Conservation (phyloP, 2,113 vertebrate species). For the Trematocara stigmaticum region DNA sequence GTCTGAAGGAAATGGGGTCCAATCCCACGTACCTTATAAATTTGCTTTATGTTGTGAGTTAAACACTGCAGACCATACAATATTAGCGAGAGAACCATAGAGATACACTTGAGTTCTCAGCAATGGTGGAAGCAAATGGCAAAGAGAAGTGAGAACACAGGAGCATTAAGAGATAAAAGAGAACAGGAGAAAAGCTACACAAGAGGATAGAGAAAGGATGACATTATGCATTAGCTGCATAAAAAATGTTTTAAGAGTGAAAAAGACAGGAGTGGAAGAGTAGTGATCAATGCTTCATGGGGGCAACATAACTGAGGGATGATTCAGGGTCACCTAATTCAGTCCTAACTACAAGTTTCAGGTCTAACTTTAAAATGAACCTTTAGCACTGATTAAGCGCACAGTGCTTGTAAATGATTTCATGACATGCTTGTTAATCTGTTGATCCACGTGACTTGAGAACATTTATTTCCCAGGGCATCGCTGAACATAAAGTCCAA, state of each 20-base stretch:
- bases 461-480: slow-evolving; percentile 40
- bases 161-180: not conserved
- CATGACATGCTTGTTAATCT: not conserved
- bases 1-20: not conserved
- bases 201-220: not conserved
- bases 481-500: slow-evolving; percentile 52
- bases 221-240: not conserved
- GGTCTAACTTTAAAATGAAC: not conserved
- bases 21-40: not conserved
- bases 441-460: slow-evolving; percentile 38
- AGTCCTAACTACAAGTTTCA: not conserved
- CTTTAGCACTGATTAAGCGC: not conserved
- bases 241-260: not conserved
- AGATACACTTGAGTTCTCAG: not conserved
- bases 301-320: not conserved
- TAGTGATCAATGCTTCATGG: not conserved
- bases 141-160: not conserved
- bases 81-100: not conserved
- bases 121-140: not conserved
- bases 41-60: not conserved
- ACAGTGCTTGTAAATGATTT: slow-evolving; percentile 7
- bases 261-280: not conserved
- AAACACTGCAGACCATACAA: not conserved
- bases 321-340: not conserved
- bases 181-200: not conserved